Conservation (phyloP, 2,113 vertebrate species). For the Rafetus swinhoei region DNA sequence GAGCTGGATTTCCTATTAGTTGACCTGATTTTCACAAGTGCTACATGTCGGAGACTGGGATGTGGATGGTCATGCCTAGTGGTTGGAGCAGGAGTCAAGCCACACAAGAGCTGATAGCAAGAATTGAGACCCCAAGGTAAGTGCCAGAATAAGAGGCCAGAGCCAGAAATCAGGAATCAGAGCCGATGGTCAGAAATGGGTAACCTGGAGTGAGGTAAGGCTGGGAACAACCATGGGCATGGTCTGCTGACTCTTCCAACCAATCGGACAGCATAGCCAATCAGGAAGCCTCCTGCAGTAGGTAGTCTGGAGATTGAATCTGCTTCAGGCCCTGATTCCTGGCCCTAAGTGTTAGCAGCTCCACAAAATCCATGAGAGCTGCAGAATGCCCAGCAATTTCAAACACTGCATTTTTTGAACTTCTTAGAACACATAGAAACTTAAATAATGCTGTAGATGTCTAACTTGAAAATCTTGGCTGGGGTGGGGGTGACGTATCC, state of each 20-base stretch:
- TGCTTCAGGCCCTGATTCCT: neutral
- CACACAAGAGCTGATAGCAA: too few species aligned
- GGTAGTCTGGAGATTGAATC: neutral
- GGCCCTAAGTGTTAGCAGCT: neutral
- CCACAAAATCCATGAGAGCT: too few species aligned
- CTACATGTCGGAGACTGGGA: neutral
- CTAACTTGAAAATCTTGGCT: neutral
- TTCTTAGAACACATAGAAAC: neutral
- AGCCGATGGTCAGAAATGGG: neutral
- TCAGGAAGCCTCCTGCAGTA: neutral
- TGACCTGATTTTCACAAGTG: neutral
- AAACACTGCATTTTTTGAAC: neutral
- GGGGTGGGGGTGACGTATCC: too few species aligned
- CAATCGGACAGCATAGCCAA: neutral
- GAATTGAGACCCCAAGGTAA: too few species aligned
- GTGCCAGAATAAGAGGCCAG: too few species aligned
- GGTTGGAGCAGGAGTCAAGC: neutral
- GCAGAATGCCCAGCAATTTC: neutral
- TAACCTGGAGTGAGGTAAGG: neutral
- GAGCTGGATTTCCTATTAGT: fast-evolving
- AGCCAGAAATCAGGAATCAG: too few species aligned
- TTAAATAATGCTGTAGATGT: neutral
- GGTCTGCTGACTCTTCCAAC: neutral
- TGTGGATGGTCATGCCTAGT: neutral
- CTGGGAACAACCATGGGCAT: neutral